Evolutionary conservation across 2,888 invertebrate species (phyloP).

Genomic region (Hyppa rectilinea): DNA sequence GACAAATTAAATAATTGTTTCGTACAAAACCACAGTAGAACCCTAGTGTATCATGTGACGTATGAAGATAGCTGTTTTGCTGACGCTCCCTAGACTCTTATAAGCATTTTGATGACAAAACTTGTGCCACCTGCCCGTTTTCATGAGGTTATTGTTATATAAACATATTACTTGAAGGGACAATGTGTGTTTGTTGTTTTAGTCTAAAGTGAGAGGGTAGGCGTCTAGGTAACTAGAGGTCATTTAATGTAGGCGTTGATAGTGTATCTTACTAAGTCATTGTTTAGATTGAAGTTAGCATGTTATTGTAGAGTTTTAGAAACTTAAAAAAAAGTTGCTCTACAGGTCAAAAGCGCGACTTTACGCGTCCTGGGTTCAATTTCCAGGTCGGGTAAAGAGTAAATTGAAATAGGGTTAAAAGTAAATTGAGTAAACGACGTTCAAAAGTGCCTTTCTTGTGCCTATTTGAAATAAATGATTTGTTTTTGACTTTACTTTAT

Average conservation of each 20-base stretch:
- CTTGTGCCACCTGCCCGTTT: slow-evolving; percentile 13
- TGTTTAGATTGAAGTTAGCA: neutral
- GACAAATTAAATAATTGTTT: too few species aligned
- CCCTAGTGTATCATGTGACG: slow-evolving; percentile 1
- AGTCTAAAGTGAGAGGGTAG: neutral
- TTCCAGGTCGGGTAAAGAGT: neutral
- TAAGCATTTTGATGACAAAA: slow-evolving; percentile 39
- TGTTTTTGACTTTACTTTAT: too few species aligned
- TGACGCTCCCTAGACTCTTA: slow-evolving; percentile 30
- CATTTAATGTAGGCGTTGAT: neutral
- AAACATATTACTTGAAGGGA: slow-evolving; percentile 15
- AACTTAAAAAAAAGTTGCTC: neutral
- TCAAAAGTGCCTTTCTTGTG: too few species aligned
- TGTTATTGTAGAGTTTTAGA: neutral
- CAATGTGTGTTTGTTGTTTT: slow-evolving; percentile 19
- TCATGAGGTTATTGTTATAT: slow-evolving; percentile 3
- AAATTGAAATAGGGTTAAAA: too few species aligned
- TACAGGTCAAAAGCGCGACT: neutral
- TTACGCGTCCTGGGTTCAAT: neutral
- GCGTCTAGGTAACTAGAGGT: neutral
- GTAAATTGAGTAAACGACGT: too few species aligned
- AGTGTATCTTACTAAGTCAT: too few species aligned
- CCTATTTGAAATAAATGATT: too few species aligned
- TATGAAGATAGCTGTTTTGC: slow-evolving; percentile 10
- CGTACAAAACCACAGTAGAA: neutral